A percentile compares a stretch with the other conserved stretches of the same genome.
Evolutionary conservation across 2,888 invertebrate species (phyloP).

Genomic region (Catocala sponsa): DNA sequence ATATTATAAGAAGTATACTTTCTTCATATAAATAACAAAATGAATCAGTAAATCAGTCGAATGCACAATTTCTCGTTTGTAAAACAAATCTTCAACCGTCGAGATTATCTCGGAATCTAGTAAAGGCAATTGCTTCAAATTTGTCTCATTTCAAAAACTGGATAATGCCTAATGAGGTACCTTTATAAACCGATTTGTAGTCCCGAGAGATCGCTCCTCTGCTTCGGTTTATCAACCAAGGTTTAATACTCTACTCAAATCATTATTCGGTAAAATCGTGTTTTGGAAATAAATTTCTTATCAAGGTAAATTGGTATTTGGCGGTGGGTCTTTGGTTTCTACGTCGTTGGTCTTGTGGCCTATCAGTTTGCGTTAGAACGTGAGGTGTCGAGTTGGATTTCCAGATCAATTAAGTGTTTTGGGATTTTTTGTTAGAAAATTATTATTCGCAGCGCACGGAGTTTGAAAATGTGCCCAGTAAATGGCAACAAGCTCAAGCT

Average conservation of each 20-base stretch:
- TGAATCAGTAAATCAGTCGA: no score
- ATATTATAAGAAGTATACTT: no score
- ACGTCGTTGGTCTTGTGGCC: no score
- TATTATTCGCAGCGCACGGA: no score
- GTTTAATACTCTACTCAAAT: slow-evolving; percentile 7
- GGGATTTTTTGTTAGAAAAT: no score
- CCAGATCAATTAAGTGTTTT: no score
- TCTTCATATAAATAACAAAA: no score
- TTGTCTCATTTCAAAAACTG: slow-evolving; percentile 1
- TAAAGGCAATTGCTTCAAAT: not conserved
- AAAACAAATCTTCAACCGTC: not conserved
- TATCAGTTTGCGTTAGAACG: no score
- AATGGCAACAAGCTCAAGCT: no score
- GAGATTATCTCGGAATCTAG: not conserved
- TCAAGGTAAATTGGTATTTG: not conserved
- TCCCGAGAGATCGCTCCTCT: not conserved
- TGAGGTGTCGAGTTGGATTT: no score
- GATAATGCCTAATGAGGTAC: not conserved
- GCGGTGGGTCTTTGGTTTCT: not conserved
- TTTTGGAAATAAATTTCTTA: not conserved
- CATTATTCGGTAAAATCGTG: not conserved
- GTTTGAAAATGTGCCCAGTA: no score
- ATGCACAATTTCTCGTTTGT: no score
- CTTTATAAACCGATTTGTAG: slow-evolving; percentile 6
- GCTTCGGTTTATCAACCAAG: slow-evolving; percentile 1